Evolutionary conservation across 2,113 vertebrate species (phyloP), one percentile per base, ranked within the genome.

Genomic region (Callithrix jacchus): DNA sequence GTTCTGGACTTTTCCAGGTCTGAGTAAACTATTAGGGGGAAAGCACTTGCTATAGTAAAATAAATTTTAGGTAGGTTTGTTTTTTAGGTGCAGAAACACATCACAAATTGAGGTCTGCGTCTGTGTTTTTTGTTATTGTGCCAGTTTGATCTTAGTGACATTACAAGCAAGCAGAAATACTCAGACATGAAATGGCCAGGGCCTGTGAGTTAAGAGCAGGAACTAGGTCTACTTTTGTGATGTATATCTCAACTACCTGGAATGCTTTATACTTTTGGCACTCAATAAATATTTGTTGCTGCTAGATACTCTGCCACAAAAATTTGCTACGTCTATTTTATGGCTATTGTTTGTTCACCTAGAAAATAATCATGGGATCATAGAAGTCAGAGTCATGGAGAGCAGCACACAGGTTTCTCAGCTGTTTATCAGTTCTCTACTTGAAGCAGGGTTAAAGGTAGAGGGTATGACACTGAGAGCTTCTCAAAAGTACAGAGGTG

Each of bases 211-310:
- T 92, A 93, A 96, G 88, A 97, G 40, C 81, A 85, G 66, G 32
- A 96, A 70, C 23, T 58, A 77, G 64, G 42, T 94, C 52, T 90
- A 1, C 56, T 81, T 92, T 92, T 91, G 90, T 87, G 23, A 79
- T 91, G 61, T 45, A 54, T 94, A 76, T 92, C 88, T 92, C 80
- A 96, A n/a, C 73, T 52, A 77, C 42, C 25, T 54, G 37, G 66
- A 68, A 80, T 94, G 86, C 68, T 96, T 96, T 97, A 86, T 94
- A 70, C 47, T 85, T 97, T 93, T 95, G 91, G 73, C n/a, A 86
- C 73, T 91, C 89, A 52, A 64, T 97, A 97, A 96, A 95, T 97
- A 96, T 95, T 95, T 96, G 91, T 87, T 96, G 77, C 90, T 12
- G 2, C 61, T 47, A 93, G 66, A 93, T 27, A 91, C 82, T 94